phyloP scores from a whole-genome alignment of 1,140 invertebrate genomes.

The Drosophila ercepeae region DNA sequence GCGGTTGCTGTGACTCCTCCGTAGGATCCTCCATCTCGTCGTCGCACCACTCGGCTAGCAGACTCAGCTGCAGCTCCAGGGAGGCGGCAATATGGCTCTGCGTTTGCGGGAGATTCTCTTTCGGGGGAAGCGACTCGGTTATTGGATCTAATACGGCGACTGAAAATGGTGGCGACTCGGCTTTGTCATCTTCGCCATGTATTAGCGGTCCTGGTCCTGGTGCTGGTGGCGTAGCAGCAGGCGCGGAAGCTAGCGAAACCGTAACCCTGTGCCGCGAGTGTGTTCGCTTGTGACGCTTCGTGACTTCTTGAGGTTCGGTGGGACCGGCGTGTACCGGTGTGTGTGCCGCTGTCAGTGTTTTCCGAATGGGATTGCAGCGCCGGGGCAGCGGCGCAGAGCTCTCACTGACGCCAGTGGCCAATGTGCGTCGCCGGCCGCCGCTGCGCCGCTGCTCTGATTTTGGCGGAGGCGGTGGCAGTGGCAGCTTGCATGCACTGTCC shows the following conservation, averaged over 20 bases:
- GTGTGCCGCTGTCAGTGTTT: slow-evolving; percentile 19
- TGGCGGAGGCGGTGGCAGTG: slow-evolving; percentile 1
- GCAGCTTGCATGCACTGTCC: neutral
- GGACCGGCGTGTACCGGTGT: neutral
- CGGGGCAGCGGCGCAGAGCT: neutral
- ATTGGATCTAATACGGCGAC: neutral
- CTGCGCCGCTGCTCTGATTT: neutral
- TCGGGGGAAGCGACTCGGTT: neutral
- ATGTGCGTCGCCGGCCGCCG: slow-evolving; percentile 27
- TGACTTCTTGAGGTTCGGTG: neutral
- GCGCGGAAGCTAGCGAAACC: neutral
- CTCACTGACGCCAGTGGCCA: neutral
- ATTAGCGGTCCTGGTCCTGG: neutral
- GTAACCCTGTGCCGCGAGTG: neutral
- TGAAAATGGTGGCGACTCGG: neutral
- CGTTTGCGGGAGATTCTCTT: neutral
- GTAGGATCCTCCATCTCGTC: slow-evolving; percentile 52
- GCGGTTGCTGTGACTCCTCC: neutral
- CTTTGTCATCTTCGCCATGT: neutral
- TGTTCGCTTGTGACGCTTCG: neutral
- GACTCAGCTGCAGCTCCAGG: slow-evolving; percentile 42
- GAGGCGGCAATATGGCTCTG: slow-evolving; percentile 13
- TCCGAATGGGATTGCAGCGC: slow-evolving; percentile 9
- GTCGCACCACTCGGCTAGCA: slow-evolving; percentile 65
- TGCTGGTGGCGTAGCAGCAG: neutral